A percentile compares a stretch with the other conserved stretches of the same genome.
phyloP scores from a whole-genome alignment of 2,888 invertebrate species.

The Tiliacea aurago region DNA sequence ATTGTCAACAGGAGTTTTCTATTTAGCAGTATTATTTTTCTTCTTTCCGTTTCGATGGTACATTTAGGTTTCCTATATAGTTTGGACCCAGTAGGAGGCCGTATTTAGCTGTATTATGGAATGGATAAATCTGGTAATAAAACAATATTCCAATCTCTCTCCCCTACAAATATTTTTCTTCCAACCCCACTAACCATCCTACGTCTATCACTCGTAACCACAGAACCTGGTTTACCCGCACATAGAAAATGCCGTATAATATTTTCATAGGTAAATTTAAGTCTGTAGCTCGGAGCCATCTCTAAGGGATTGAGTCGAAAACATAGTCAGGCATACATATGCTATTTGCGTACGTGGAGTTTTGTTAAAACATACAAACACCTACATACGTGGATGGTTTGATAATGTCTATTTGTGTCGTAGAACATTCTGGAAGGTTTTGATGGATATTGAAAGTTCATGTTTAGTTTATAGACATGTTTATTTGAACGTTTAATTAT shows the following conservation, averaged over 20 bases:
- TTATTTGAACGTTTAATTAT: not conserved
- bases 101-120: no score
- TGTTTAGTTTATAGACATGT: not conserved
- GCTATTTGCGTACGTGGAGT: conserved; percentile 77
- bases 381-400: conserved; percentile 36
- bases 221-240: conserved; percentile 38
- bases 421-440: conserved; percentile 9
- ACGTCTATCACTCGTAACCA: conserved; percentile 5
- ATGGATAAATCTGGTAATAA: no score
- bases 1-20: no score
- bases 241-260: conserved; percentile 66
- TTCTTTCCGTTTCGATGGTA: no score
- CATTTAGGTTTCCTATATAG: no score
- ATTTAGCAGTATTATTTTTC: no score
- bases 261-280: conserved; percentile 81
- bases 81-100: no score
- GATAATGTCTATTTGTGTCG: conserved; percentile 22
- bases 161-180: not conserved
- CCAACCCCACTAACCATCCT: not conserved
- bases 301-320: conserved; percentile 76
- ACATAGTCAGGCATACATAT: conserved; percentile 69
- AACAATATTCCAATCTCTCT: no score
- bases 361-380: conserved; percentile 62
- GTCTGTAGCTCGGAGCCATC: conserved; percentile 71
- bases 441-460: not conserved